Conservation (phyloP, 2,888 invertebrate species). For the Salpingus planirostris region DNA sequence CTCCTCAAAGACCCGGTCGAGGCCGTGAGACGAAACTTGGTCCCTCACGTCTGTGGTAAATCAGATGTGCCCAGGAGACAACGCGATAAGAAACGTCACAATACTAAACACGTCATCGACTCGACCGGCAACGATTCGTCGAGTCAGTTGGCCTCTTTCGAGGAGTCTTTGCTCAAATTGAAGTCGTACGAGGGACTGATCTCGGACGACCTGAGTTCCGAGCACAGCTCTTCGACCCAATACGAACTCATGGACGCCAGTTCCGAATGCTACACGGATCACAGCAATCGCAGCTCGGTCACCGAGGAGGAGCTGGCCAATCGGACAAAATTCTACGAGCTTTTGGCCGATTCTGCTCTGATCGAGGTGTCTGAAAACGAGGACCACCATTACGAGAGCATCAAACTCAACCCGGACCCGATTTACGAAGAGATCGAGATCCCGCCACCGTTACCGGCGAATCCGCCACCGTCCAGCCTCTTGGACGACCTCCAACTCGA, state of each 20-base stretch:
- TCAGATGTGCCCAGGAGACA: constrained; percentile 42
- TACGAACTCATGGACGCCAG: constrained; percentile 68
- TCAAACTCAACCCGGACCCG: constrained; percentile 55
- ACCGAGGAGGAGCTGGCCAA: constrained; percentile 56
- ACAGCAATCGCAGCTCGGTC: constrained; percentile 40
- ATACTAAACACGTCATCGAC: constrained; percentile 26
- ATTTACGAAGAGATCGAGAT: constrained; percentile 73
- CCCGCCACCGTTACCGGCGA: constrained; percentile 70
- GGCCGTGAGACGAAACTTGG: constrained; percentile 63
- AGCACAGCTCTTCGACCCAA: constrained; percentile 54
- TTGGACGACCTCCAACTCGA: constrained; percentile 58
- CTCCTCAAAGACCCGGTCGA: constrained; percentile 65
- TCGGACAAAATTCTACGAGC: constrained; percentile 64
- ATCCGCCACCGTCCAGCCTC: constrained; percentile 65
- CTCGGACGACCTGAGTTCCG: constrained; percentile 42
- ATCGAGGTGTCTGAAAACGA: constrained; percentile 59
- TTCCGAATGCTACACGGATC: constrained; percentile 65
- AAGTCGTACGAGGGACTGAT: constrained; percentile 37
- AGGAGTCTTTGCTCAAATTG: constrained; percentile 57
- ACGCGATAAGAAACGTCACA: constrained; percentile 25
- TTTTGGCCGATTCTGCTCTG: constrained; percentile 60
- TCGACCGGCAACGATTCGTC: constrained; percentile 44
- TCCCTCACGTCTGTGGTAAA: constrained; percentile 70
- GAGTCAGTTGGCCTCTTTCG: constrained; percentile 52
- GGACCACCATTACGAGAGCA: constrained; percentile 67